phyloP scores from a whole-genome alignment of 1,140 invertebrate genomes.

The Ruditapes philippinarum region DNA sequence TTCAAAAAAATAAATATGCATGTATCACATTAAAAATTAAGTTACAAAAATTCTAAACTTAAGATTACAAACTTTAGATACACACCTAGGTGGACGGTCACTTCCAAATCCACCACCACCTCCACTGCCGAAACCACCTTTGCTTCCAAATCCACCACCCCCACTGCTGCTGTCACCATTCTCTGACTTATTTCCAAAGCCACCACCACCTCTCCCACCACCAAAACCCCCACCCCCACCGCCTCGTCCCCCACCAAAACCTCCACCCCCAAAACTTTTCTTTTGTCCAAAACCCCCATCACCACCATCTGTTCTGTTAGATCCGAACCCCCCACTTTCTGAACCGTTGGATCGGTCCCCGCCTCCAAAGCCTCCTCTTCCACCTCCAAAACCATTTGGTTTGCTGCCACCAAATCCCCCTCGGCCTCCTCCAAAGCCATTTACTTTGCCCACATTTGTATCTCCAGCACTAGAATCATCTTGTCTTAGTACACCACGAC shows the following conservation, averaged over 20 bases:
- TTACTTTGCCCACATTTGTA: slow-evolving; percentile 19
- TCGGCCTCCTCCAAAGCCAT: slow-evolving; percentile 41
- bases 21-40: too few relatives aligned
- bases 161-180: slow-evolving; percentile 27
- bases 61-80: too few relatives aligned
- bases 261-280: slow-evolving; percentile 8
- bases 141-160: slow-evolving; percentile 24
- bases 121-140: slow-evolving; percentile 53
- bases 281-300: slow-evolving; percentile 41
- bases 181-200: slow-evolving; percentile 33
- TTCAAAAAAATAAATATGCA: too few relatives aligned
- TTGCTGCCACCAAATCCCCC: slow-evolving; percentile 46
- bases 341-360: background rate
- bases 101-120: slow-evolving; percentile 32
- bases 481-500: slow-evolving; percentile 44
- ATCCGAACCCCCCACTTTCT: slow-evolving; percentile 16
- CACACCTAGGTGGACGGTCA: slow-evolving; percentile 68
- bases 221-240: slow-evolving; percentile 9
- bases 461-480: background rate
- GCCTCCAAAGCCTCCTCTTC: slow-evolving; percentile 25
- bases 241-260: slow-evolving; percentile 56
- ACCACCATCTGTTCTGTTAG: slow-evolving; percentile 31
- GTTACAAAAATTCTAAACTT: too few relatives aligned
- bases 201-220: slow-evolving; percentile 23
- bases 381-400: slow-evolving; percentile 46